Percentiles rank a stretch among this genome's conserved stretches.
These are phyloP conservation scores for Tricholaema leucomelas DNA, from an alignment of 2,113 vertebrate genomes.

Conservation along the genomic window DNA sequence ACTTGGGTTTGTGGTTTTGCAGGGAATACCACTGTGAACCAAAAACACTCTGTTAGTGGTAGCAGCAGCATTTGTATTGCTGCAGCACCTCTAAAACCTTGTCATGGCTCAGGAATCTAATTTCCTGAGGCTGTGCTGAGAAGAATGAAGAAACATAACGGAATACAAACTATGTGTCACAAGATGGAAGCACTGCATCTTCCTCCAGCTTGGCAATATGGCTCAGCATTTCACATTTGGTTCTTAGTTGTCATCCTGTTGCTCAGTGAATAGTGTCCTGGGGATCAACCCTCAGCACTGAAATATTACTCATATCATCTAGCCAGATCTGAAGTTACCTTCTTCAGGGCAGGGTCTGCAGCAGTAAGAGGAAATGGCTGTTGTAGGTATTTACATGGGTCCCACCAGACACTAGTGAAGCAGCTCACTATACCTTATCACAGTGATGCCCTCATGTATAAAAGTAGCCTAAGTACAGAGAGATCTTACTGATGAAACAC, in stretches of 20 bases:
- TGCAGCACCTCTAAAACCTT: neutral
- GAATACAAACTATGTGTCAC: neutral
- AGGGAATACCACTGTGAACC: neutral
- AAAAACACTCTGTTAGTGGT: neutral
- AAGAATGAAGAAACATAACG: neutral
- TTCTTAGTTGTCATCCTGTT: neutral
- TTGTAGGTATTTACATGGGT: neutral
- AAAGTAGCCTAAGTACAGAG: neutral
- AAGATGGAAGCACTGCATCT: constrained; percentile 8
- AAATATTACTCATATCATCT: neutral
- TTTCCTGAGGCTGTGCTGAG: neutral
- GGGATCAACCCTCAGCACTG: neutral
- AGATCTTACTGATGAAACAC: neutral
- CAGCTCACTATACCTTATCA: neutral
- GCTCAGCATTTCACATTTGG: neutral
- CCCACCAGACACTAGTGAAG: neutral
- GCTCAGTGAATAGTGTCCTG: neutral
- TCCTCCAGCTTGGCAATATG: neutral
- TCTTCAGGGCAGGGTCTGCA: neutral
- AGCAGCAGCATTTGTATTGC: neutral
- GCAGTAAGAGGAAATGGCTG: neutral
- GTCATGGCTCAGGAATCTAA: neutral
- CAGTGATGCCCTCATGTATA: neutral
- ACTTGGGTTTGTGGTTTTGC: neutral
- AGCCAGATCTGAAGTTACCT: neutral